phyloP scores from a whole-genome alignment of 2,888 invertebrate genomes.

The Campopleginae sp. region DNA sequence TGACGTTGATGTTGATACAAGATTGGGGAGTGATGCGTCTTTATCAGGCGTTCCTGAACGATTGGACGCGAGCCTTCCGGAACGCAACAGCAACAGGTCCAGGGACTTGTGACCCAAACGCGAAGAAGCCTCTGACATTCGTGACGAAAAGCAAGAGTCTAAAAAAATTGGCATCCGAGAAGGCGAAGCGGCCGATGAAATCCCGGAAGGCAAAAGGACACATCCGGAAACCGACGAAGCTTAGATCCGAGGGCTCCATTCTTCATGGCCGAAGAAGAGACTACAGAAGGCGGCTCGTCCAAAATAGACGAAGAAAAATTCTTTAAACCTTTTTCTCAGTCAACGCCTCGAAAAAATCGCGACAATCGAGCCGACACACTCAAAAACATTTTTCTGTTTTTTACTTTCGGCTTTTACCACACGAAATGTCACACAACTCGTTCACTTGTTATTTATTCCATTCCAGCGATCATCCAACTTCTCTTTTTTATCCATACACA shows the following conservation, averaged over 20 bases:
- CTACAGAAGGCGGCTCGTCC: constrained; percentile 71
- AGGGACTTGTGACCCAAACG: constrained; percentile 78
- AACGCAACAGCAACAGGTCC: constrained; percentile 80
- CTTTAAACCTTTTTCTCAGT: constrained; percentile 24
- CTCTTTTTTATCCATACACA: background rate
- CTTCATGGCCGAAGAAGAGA: constrained; percentile 71
- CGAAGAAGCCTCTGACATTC: constrained; percentile 74
- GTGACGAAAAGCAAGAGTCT: constrained; percentile 68
- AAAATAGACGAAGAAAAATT: constrained; percentile 74
- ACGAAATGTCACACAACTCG: constrained; percentile 43
- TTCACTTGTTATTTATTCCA: constrained; percentile 64
- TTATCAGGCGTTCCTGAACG: constrained; percentile 86
- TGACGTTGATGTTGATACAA: constrained; percentile 86
- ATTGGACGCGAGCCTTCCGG: constrained; percentile 86
- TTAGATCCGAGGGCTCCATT: constrained; percentile 70
- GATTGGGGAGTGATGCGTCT: constrained; percentile 87
- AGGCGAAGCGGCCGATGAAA: constrained; percentile 69
- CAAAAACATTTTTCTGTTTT: constrained; percentile 24
- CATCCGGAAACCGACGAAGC: constrained; percentile 68
- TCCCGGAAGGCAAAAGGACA: constrained; percentile 70
- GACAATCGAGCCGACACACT: constrained; percentile 56
- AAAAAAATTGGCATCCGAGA: constrained; percentile 53
- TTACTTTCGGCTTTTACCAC: constrained; percentile 6
- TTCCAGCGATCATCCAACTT: constrained; percentile 47
- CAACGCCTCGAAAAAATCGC: constrained; percentile 27